Percentiles rank a stretch among this genome's conserved stretches.
phyloP scores from a whole-genome alignment of 2,888 invertebrate species.

The Eupithecia dodoneata region DNA sequence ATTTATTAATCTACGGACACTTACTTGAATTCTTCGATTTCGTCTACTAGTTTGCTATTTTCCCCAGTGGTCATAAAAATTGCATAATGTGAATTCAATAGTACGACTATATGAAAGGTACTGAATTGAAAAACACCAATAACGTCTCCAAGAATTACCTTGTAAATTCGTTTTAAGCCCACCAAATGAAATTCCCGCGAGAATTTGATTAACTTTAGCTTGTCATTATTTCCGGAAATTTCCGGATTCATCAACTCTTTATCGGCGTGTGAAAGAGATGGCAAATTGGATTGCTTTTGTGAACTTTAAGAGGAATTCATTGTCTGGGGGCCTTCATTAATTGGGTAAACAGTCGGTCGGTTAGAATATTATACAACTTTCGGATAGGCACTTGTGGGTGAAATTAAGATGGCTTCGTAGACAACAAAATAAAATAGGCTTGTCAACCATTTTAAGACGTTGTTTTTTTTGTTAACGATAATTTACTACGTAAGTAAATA shows the following conservation, averaged over 20 bases:
- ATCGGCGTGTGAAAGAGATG: slow-evolving; percentile 48
- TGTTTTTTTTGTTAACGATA: background rate
- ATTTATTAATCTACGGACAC: too few relatives aligned
- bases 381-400: slow-evolving; percentile 12
- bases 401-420: background rate
- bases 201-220: slow-evolving; percentile 79
- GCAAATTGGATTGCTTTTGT: slow-evolving; percentile 62
- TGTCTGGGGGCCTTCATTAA: slow-evolving; percentile 59
- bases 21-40: too few relatives aligned
- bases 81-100: background rate
- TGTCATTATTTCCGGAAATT: slow-evolving; percentile 69
- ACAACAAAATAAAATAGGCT: background rate
- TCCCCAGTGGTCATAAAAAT: background rate
- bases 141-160: background rate
- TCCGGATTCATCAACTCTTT: slow-evolving; percentile 45
- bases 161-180: slow-evolving; percentile 69
- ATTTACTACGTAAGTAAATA: background rate
- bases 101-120: too few relatives aligned
- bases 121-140: background rate
- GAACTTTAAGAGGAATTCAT: slow-evolving; percentile 62
- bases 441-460: background rate
- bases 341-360: slow-evolving; percentile 57
- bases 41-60: too few relatives aligned
- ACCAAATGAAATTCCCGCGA: slow-evolving; percentile 72
- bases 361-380: slow-evolving; percentile 45